Percentiles rank a stretch among this genome's conserved stretches.
Evolutionary conservation across 2,113 vertebrate genomes (phyloP).

Genomic region (Elaphurus davidianus): DNA sequence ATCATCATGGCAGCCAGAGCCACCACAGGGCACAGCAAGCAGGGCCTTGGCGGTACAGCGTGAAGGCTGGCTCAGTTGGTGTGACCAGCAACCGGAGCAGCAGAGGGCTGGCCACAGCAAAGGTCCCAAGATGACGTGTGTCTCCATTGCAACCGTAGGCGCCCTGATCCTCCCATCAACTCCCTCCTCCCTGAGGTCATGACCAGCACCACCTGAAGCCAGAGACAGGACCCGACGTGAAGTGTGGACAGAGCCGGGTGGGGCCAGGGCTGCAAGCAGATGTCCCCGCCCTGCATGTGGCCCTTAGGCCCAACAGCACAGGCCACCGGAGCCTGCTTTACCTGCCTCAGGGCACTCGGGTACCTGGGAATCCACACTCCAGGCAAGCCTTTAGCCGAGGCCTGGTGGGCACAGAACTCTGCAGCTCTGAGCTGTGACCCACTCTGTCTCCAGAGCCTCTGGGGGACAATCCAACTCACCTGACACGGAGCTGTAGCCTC

Average conservation of each 20-base stretch:
- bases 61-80: neutral
- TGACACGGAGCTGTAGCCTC: neutral
- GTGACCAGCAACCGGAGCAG: neutral
- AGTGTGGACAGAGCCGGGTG: neutral
- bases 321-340: neutral
- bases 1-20: neutral
- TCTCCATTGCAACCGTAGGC: neutral
- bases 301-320: neutral
- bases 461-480: neutral
- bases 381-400: neutral
- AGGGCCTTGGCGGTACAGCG: accelerated
- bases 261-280: neutral
- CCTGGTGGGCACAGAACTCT: no score
- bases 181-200: neutral
- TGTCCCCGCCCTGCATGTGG: accelerated
- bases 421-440: neutral
- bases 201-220: neutral
- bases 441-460: neutral
- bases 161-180: neutral
- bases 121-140: no score
- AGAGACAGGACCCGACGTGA: accelerated
- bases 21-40: neutral
- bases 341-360: neutral
- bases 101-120: neutral
- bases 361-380: neutral